phyloP scores from a whole-genome alignment of 1,140 invertebrate species.

The Hormaphis cornu region DNA sequence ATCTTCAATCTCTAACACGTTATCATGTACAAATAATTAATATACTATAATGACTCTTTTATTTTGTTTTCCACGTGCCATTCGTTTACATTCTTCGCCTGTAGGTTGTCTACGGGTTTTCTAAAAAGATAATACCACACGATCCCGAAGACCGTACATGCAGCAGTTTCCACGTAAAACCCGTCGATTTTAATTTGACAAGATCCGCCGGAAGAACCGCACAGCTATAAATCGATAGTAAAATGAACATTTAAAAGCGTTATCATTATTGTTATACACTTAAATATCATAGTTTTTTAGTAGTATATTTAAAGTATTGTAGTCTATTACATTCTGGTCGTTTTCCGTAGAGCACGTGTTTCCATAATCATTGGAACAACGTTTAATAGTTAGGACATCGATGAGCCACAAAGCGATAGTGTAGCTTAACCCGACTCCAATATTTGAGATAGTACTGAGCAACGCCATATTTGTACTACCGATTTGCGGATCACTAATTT shows the following conservation, averaged over 20 bases:
- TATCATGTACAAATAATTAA: neutral
- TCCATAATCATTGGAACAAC: constrained; percentile 49
- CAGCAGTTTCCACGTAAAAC: constrained; percentile 78
- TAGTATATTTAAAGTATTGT: neutral
- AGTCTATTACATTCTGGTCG: neutral
- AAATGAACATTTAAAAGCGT: neutral
- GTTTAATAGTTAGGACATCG: constrained; percentile 72
- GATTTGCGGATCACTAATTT: constrained; percentile 82
- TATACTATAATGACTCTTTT: neutral
- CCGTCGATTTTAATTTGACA: constrained; percentile 74
- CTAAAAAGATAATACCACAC: constrained; percentile 52
- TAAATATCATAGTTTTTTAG: neutral
- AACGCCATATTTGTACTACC: constrained; percentile 99
- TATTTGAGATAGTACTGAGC: constrained; percentile 89
- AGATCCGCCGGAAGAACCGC: constrained; percentile 44
- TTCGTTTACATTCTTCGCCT: constrained; percentile 3
- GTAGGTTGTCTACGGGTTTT: constrained; percentile 9
- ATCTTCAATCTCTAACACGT: no score
- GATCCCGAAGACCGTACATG: constrained; percentile 75
- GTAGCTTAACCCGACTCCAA: constrained; percentile 94
- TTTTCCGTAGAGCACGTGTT: neutral
- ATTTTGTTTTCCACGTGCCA: constrained; percentile 2
- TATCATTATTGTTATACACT: no score
- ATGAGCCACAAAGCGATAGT: constrained; percentile 88
- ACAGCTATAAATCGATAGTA: neutral